Evolutionary conservation across 2,888 invertebrate genomes (phyloP).

Genomic region (Dimorphilus gyrociliatus): DNA sequence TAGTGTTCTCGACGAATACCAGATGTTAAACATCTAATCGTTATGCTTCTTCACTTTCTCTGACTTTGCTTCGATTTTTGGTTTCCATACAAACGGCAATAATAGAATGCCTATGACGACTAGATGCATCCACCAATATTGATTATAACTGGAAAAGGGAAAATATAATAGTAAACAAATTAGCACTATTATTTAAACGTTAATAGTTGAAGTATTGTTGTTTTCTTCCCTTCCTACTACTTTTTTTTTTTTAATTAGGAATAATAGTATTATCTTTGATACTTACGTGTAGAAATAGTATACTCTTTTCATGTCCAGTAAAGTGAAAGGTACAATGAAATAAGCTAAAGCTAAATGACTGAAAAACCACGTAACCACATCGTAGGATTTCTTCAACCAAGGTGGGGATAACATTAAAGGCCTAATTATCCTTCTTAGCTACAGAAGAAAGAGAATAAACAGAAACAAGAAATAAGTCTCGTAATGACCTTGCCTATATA

Average conservation of each 20-base stretch:
- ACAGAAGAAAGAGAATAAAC: conserved; percentile 1
- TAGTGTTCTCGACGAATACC: too few species aligned
- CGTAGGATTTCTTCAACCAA: conserved; percentile 11
- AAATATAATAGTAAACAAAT: too few species aligned
- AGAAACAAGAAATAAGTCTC: not conserved
- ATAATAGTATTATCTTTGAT: too few species aligned
- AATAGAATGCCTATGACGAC: conserved; percentile 4
- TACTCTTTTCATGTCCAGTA: conserved; percentile 13
- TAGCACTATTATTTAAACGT: too few species aligned
- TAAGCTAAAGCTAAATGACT: conserved; percentile 17
- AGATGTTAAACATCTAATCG: too few species aligned
- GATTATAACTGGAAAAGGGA: conserved; percentile 7
- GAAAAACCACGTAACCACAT: conserved; percentile 15
- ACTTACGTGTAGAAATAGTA: conserved; percentile 17
- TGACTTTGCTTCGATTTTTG: too few species aligned
- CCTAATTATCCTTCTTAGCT: conserved; percentile 8
- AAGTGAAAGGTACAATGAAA: conserved; percentile 17
- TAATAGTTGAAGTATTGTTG: too few species aligned
- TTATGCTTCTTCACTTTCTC: too few species aligned
- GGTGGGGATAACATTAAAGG: conserved; percentile 7
- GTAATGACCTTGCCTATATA: too few species aligned
- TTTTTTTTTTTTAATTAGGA: too few species aligned
- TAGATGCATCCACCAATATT: conserved; percentile 9
- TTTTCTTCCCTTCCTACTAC: too few species aligned
- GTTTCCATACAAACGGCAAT: too few species aligned